These are phyloP conservation scores for Formica selysi DNA, from an alignment of 1,140 invertebrate species.

Conservation along the genomic window DNA sequence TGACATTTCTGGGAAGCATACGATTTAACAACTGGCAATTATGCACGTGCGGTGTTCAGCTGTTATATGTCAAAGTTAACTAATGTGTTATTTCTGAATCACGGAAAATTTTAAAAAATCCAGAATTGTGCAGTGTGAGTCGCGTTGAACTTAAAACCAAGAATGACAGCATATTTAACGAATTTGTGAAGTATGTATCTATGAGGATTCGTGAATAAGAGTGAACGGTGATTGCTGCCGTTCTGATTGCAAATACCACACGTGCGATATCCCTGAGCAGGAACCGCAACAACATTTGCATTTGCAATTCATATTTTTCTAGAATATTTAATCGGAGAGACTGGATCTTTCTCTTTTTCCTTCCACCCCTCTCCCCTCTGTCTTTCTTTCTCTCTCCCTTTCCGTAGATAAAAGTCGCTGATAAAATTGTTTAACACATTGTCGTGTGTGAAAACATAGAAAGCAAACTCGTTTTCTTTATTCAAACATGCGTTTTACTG, in stretches of 20 bases:
- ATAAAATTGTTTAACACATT: constrained; percentile 2
- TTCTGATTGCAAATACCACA: constrained; percentile 10
- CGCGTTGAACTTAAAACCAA: background rate
- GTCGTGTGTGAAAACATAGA: constrained; percentile 14
- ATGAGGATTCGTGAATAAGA: background rate
- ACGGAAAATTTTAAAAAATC: background rate
- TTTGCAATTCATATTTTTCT: background rate
- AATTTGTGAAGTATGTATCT: background rate
- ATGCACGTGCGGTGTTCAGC: constrained; percentile 7
- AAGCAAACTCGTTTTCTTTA: background rate
- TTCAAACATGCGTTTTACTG: background rate
- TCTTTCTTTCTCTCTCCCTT: too few species aligned
- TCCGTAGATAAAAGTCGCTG: background rate
- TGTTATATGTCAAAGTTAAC: background rate
- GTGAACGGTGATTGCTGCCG: background rate
- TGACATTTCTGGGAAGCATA: constrained; percentile 26
- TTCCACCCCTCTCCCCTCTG: too few species aligned
- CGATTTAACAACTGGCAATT: constrained; percentile 5
- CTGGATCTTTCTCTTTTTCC: background rate
- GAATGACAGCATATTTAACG: background rate
- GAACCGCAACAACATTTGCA: constrained; percentile 19
- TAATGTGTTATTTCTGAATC: background rate
- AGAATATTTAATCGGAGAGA: background rate
- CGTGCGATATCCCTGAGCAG: constrained; percentile 1
- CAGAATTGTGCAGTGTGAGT: background rate